phyloP scores from a whole-genome alignment of 1,140 invertebrate genomes.

The Drosophila rufa region DNA sequence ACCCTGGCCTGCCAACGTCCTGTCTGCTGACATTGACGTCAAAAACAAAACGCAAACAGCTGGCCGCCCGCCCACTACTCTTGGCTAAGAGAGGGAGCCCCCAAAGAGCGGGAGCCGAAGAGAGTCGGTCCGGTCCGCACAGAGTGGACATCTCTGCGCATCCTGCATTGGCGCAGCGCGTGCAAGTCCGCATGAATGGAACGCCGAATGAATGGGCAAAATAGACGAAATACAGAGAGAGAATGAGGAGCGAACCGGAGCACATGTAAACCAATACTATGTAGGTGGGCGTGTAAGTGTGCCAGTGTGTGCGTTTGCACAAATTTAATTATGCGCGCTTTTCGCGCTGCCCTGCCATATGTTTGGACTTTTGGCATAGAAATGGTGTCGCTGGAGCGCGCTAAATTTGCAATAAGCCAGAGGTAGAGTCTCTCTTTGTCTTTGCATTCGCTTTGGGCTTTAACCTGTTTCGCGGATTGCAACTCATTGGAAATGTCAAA shows the following conservation, averaged over 20 bases:
- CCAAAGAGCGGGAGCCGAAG: constrained; percentile 27
- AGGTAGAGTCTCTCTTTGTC: constrained; percentile 22
- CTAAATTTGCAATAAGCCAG: constrained; percentile 70
- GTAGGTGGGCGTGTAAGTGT: constrained; percentile 6
- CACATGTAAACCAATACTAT: constrained; percentile 45
- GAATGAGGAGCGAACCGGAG: constrained; percentile 22
- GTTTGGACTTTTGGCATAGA: constrained; percentile 73
- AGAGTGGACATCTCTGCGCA: constrained; percentile 60
- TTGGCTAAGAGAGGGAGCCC: constrained; percentile 42
- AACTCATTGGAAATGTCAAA: constrained; percentile 78
- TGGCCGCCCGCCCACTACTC: constrained; percentile 63
- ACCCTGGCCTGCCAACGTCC: constrained; percentile 41
- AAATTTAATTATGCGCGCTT: constrained; percentile 81
- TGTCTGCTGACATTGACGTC: constrained; percentile 76
- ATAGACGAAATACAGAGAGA: constrained; percentile 24
- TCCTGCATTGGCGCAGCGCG: constrained; percentile 79
- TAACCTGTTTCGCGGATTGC: constrained; percentile 79
- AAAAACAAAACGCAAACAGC: constrained; percentile 69
- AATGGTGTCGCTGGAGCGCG: constrained; percentile 63
- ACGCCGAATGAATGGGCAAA: constrained; percentile 62
- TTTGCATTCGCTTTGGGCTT: constrained; percentile 71
- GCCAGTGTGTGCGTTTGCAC: constrained; percentile 31
- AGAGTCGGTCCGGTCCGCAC: constrained; percentile 1
- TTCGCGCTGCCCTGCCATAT: constrained; percentile 57
- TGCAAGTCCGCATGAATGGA: constrained; percentile 78